Evolutionary conservation across 2,797 vertebrate species (phyloP).

Genomic region (Arctocebus calabarensis): DNA sequence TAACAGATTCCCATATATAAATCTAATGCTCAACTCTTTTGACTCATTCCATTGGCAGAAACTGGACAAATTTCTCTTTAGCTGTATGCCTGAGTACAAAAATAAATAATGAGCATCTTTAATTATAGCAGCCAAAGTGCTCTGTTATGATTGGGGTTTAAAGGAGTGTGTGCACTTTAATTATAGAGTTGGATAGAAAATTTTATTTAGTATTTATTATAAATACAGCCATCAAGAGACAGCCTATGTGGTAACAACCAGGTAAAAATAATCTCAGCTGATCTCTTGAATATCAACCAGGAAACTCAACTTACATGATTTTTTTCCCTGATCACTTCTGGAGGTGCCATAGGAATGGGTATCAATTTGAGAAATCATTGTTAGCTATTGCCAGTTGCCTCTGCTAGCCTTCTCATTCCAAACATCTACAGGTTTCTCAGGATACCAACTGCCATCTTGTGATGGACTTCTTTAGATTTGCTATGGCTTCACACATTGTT

Average conservation of each 20-base stretch:
- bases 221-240: not conserved
- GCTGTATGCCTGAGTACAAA: not conserved
- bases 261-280: not conserved
- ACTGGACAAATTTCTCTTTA: not conserved
- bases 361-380: not conserved
- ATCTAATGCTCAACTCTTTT: not conserved
- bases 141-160: not conserved
- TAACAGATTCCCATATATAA: not conserved
- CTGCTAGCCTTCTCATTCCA: not conserved
- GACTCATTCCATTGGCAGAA: not conserved
- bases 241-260: not conserved
- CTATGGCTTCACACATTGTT: not conserved
- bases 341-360: not conserved
- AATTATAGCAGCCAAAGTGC: not conserved
- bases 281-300: not conserved
- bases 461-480: not conserved
- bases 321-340: not conserved
- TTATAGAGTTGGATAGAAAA: not conserved
- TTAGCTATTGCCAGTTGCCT: not conserved
- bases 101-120: not conserved
- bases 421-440: not conserved
- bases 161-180: not conserved
- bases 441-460: no score
- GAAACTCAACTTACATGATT: not conserved
- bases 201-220: not conserved